Conservation (phyloP, 2,888 invertebrate species). For the Margaritifera margaritifera region DNA sequence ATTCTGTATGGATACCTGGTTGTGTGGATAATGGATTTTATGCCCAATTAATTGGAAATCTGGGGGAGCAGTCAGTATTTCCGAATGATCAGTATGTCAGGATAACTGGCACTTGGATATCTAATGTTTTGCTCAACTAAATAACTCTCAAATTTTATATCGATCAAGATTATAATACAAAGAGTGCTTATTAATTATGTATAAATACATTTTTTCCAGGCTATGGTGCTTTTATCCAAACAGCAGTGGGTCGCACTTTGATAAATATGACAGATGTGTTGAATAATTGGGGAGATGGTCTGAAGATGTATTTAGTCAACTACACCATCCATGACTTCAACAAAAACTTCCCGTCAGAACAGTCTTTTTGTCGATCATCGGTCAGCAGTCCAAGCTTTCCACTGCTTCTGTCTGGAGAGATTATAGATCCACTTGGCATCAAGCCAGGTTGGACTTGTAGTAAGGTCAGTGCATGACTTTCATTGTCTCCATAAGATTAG, state of each 20-base stretch:
- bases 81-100: too few species aligned
- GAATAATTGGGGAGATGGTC: constrained; percentile 71
- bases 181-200: too few species aligned
- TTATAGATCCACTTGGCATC: constrained; percentile 43
- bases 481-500: too few species aligned
- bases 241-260: constrained; percentile 65
- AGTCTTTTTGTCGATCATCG: constrained; percentile 59
- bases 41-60: too few species aligned
- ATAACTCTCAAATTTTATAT: too few species aligned
- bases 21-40: too few species aligned
- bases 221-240: constrained; percentile 68
- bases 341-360: constrained; percentile 48
- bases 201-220: constrained; percentile 49
- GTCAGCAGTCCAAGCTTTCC: constrained; percentile 43
- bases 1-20: too few species aligned
- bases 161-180: too few species aligned
- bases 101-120: too few species aligned
- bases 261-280: constrained; percentile 63
- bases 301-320: constrained; percentile 66
- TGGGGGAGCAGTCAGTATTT: too few species aligned
- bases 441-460: constrained; percentile 29
- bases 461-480: not conserved
- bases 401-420: constrained; percentile 47
- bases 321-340: constrained; percentile 58
- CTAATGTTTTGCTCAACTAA: too few species aligned